Evolutionary conservation across 2,888 invertebrate species (phyloP).

Genomic region (Norana najaformis): DNA sequence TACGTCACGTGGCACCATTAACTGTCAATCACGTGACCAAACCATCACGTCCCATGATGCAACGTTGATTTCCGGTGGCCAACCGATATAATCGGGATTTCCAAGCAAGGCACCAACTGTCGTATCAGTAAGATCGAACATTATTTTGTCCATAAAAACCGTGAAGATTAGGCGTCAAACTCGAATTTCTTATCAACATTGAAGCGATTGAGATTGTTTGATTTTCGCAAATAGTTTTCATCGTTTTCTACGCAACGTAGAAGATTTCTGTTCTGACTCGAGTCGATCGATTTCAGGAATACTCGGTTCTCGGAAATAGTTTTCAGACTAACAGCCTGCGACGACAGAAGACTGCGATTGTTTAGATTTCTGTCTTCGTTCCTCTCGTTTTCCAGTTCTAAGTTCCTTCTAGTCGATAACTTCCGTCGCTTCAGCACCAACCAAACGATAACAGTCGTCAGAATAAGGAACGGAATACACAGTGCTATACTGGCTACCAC

Average conservation of each 20-base stretch:
- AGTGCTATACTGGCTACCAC: background rate
- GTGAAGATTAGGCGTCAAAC: background rate
- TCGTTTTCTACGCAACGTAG: background rate
- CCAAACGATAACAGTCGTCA: background rate
- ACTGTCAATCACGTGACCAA: background rate
- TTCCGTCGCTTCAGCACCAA: background rate
- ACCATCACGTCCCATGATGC: background rate
- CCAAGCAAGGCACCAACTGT: background rate
- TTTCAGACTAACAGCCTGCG: background rate
- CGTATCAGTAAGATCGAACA: background rate
- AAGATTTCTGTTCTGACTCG: background rate
- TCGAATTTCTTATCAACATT: background rate
- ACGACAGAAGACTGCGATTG: background rate
- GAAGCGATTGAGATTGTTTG: background rate
- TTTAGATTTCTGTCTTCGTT: background rate
- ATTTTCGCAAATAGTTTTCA: background rate
- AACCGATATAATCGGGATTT: background rate
- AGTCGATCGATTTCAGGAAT: background rate
- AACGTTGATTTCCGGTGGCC: background rate
- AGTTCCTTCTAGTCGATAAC: background rate
- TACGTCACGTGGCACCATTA: background rate
- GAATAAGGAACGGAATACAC: background rate
- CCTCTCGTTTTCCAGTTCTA: background rate
- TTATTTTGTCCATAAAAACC: background rate
- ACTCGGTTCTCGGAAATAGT: background rate